Percentiles rank a stretch among this genome's conserved stretches.
phyloP scores from a whole-genome alignment of 2,888 invertebrate species.

The Volucella inflata region DNA sequence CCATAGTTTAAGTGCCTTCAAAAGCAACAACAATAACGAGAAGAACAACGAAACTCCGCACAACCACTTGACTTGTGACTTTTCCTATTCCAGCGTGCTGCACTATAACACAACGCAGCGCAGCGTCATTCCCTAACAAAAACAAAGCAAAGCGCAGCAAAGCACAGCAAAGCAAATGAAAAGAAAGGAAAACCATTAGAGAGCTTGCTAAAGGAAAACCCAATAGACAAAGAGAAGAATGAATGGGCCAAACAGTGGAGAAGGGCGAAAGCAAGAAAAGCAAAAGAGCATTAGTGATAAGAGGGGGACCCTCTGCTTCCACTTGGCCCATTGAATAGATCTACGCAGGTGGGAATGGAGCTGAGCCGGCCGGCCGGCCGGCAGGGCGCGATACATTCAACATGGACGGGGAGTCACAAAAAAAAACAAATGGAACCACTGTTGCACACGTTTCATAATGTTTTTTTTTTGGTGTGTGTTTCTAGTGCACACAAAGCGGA shows the following conservation, averaged over 20 bases:
- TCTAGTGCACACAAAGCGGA: not conserved
- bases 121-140: constrained; percentile 41
- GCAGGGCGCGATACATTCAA: not conserved
- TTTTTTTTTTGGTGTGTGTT: constrained; percentile 10
- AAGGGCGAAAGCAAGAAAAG: not conserved
- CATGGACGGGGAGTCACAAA: not conserved
- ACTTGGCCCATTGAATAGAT: constrained; percentile 22
- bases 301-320: not conserved
- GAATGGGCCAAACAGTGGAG: constrained; percentile 8
- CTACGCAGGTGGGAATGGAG: constrained; percentile 12
- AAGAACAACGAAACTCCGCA: constrained; percentile 55
- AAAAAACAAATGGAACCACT: constrained; percentile 38
- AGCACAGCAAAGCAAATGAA: constrained; percentile 3
- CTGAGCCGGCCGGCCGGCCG: constrained; percentile 42
- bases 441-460: constrained; percentile 37
- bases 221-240: constrained; percentile 10
- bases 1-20: constrained; percentile 8
- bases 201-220: constrained; percentile 23
- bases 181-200: constrained; percentile 63
- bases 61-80: constrained; percentile 76
- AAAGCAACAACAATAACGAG: constrained; percentile 10
- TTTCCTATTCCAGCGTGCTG: constrained; percentile 39
- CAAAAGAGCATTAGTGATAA: not conserved
- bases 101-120: constrained; percentile 9
- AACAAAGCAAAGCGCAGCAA: not conserved